Base-by-base conservation (phyloP, 2,888 invertebrate species). In the Gymnocheta viridis region DNA sequence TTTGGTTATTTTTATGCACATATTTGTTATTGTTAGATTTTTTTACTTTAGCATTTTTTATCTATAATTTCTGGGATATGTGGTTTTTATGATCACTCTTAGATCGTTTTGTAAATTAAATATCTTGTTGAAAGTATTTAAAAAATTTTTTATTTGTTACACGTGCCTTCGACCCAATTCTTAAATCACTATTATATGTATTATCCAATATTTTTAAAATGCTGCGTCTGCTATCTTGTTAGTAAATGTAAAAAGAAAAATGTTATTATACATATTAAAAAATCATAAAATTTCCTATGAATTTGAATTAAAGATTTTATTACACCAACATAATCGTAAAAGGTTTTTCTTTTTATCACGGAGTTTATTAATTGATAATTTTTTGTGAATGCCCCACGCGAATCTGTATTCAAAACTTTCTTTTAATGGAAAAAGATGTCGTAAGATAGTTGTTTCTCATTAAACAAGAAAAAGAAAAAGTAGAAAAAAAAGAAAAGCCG, bases 281-380 rank as follows among this genome's bases (percentile, higher is more conserved):
- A 56, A n/a, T 54, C 54, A 17, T 56, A 58, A 70, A 70, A 14
- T 44, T 7, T 70, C 51, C 51, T 49, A 44, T 38, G n/a, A 47
- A 2, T n/a, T 49, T 35, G 32, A 67, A 67, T 51, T 22, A 1
- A n/a, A 44, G 22, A 22, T 67, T 51, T 70, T 56, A 70, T 51
- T 35, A 24, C 35, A 4, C 9, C n/a, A 22, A 24, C 22, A 29
- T 10, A 35, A 10, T 58, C n/a, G 41, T 41, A 19, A 19, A 10
- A 29, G 24, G 5, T 27, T 44, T 3, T 29, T 17, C 7, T 12
- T 64, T 41, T 22, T 29, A 41, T n/a, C 5, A 32, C 5, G 9
- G 32, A 32, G 9, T 32, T n/a, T 32, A 32, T 69, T 24, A 19
- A 35, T 29, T n/a, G 32, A 60, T 29, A 60, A n/a, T n/a, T 19